phyloP scores from a whole-genome alignment of 2,113 vertebrate species.

The Gopherus flavomarginatus region DNA sequence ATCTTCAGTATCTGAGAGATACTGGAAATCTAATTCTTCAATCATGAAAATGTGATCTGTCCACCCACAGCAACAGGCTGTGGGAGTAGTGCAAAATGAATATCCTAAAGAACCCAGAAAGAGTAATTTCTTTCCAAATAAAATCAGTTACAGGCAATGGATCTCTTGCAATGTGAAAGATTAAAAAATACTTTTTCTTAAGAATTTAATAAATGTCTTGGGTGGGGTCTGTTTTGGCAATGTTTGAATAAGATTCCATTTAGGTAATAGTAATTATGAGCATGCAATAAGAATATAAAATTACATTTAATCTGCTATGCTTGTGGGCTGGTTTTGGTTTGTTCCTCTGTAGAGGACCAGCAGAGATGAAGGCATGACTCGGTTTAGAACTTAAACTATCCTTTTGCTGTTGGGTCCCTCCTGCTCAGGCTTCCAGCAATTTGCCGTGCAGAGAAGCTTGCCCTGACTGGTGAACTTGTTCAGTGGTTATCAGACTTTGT shows the following conservation, averaged over 20 bases:
- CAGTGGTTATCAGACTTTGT: neutral
- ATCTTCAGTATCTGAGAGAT: neutral
- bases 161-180: neutral
- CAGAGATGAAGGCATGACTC: neutral
- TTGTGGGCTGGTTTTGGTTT: neutral
- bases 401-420: neutral
- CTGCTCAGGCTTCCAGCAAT: fast-evolving
- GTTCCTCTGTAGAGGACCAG: neutral
- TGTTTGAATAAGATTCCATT: neutral
- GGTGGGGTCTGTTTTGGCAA: neutral
- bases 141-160: neutral
- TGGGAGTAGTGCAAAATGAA: neutral
- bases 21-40: neutral
- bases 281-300: neutral
- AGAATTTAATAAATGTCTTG: neutral
- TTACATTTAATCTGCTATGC: neutral
- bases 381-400: neutral
- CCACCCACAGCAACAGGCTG: neutral
- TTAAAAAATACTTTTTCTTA: neutral
- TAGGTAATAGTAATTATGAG: neutral
- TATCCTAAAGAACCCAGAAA: neutral
- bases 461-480: neutral
- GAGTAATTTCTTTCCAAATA: neutral
- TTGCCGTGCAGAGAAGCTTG: neutral
- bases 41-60: neutral